These are phyloP conservation scores for Loxodonta africana DNA, from an alignment of 2,113 vertebrate species.

Conservation along the genomic window DNA sequence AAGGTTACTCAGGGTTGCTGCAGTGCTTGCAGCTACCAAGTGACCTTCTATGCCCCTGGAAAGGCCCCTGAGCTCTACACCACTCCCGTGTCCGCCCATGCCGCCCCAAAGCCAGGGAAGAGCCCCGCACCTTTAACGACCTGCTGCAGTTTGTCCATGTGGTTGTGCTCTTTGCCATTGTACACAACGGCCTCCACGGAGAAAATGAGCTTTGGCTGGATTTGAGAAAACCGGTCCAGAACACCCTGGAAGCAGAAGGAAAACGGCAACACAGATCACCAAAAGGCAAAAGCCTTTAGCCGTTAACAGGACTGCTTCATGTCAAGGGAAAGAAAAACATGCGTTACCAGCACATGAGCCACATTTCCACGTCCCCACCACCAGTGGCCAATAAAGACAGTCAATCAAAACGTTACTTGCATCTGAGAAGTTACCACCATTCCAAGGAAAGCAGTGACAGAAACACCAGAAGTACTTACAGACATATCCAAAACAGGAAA, in stretches of 20 bases:
- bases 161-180: conserved; percentile 95
- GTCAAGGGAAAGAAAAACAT: rapidly evolving
- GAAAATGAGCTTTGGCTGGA: conserved; percentile 97
- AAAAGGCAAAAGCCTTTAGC: neutral
- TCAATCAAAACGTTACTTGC: rapidly evolving
- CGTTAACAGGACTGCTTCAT: rapidly evolving
- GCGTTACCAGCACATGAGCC: rapidly evolving
- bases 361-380: neutral
- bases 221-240: conserved; percentile 97
- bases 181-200: conserved; percentile 97
- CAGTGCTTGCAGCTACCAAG: neutral
- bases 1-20: rapidly evolving
- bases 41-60: neutral
- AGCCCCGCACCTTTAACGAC: conserved; percentile 93
- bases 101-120: rapidly evolving
- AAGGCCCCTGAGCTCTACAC: rapidly evolving
- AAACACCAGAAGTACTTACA: neutral
- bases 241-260: conserved; percentile 91
- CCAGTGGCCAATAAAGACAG: neutral
- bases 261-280: neutral
- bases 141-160: conserved; percentile 95
- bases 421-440: rapidly evolving
- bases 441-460: neutral
- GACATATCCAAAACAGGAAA: no score
- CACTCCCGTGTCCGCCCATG: rapidly evolving